These are phyloP conservation scores for Chelon auratus DNA, from an alignment of 2,797 vertebrate genomes.

Conservation along the genomic window DNA sequence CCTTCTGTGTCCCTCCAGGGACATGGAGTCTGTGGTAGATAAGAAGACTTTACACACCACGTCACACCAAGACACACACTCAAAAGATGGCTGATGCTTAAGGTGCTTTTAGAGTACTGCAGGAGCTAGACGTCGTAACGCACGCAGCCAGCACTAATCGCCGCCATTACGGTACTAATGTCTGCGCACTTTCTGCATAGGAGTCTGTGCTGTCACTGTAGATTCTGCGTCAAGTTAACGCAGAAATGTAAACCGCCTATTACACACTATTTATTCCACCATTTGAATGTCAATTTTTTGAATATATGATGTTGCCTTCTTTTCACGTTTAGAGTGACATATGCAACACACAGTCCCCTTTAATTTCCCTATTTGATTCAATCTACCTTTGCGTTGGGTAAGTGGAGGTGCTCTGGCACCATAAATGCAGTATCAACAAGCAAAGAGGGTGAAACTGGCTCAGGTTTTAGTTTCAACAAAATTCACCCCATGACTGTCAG, in stretches of 20 bases:
- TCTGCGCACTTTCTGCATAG: too few relatives aligned
- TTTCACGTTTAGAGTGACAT: background rate
- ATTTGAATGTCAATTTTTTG: background rate
- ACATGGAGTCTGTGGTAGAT: constrained; percentile 75
- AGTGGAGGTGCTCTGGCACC: background rate
- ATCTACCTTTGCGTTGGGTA: background rate
- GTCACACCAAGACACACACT: background rate
- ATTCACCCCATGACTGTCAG: background rate
- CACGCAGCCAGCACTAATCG: too few relatives aligned
- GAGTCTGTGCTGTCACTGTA: too few relatives aligned
- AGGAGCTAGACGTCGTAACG: too few relatives aligned
- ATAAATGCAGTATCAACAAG: background rate
- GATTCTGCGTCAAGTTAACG: too few relatives aligned
- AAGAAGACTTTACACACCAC: constrained; percentile 73
- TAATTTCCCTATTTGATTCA: background rate
- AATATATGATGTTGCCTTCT: background rate
- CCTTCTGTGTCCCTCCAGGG: constrained; percentile 72
- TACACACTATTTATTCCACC: background rate
- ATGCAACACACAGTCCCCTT: background rate
- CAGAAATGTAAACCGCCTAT: too few relatives aligned
- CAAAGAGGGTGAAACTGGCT: background rate
- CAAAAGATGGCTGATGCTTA: constrained; percentile 15
- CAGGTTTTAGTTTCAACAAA: background rate
- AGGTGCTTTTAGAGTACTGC: too few relatives aligned
- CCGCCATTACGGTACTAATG: too few relatives aligned